These are phyloP conservation scores for Orthonychiurus folsomi DNA, from an alignment of 2,888 invertebrate genomes.

Conservation along the genomic window DNA sequence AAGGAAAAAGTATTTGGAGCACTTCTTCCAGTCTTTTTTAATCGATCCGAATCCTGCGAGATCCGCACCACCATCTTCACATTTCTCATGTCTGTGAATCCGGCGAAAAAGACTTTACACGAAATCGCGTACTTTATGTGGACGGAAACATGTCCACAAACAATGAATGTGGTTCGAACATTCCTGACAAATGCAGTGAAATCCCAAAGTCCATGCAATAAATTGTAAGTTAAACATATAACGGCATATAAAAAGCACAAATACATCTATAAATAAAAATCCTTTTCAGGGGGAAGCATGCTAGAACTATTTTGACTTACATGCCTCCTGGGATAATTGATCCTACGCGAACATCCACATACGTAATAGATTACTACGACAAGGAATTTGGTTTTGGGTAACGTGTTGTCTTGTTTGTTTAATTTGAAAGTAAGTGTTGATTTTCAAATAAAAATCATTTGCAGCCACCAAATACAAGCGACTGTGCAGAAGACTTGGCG, in stretches of 20 bases:
- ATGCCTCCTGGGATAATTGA: slow-evolving; percentile 36
- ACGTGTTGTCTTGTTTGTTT: not conserved
- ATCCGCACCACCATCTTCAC: slow-evolving; percentile 32
- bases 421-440: not conserved
- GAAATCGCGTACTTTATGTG: slow-evolving; percentile 40
- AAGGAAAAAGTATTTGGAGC: slow-evolving; percentile 18
- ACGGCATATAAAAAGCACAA: not conserved
- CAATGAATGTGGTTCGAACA: slow-evolving; percentile 31
- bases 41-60: slow-evolving; percentile 36
- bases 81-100: slow-evolving; percentile 29
- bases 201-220: slow-evolving; percentile 29
- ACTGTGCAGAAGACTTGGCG: slow-evolving; percentile 32
- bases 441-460: not conserved
- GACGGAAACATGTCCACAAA: slow-evolving; percentile 37
- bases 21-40: slow-evolving; percentile 36
- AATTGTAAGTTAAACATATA: slow-evolving; percentile 6
- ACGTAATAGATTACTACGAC: slow-evolving; percentile 33
- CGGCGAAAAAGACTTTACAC: slow-evolving; percentile 30
- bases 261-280: too few relatives aligned
- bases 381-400: slow-evolving; percentile 33
- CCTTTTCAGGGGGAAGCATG: slow-evolving; percentile 23
- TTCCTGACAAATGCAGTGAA: slow-evolving; percentile 30
- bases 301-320: slow-evolving; percentile 35
- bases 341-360: slow-evolving; percentile 27
- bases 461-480: not conserved